Evolutionary conservation across 2,888 invertebrate genomes (phyloP), one percentile per base, ranked within the genome.

Genomic region (Rhodophaea formosa): DNA sequence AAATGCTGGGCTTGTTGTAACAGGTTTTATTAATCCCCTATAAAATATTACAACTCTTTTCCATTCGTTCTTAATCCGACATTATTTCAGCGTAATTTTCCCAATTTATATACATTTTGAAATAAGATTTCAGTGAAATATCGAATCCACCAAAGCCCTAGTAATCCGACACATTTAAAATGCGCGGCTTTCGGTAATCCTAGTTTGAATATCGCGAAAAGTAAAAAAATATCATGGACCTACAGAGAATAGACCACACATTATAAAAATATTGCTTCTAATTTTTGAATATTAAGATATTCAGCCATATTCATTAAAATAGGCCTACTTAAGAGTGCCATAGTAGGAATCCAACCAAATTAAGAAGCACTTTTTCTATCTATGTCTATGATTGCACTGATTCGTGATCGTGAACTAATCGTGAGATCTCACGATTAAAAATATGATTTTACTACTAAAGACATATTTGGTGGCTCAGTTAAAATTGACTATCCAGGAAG

Each of bases 171-270:
- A 16, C 7, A 44, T 44, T 54, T 44, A 23, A 32, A 44, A 54
- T 29, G 17, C 43, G 17, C 39, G 45, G 35, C 8, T 35, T n/a
- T 12, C 39, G 42, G 23, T 43, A 44, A 53, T 53, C 42, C 53
- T 43, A 29, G 53, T 53, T 53, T 43, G 14, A 53, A 53, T 29
- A 17, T 32, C 14, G 43, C 46, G 6, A 46, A 43, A 14, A 53
- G 53, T 39, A 12, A 39, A 39, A 43, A 16, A 44, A 44, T n/a
- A 8, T 12, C 30, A 44, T 30, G 14, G 53, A 32, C 53, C 32
- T 15, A n/a, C 8, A 49, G 0, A 16, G 32, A 32, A 49, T 49
- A 32, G 49, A 49, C 49, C 8, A 2, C 14, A 2, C 39, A 39
- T 12, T 39, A 10, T 12, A n/a, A 35, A 35, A 35, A 12, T 10